These are phyloP conservation scores for Drosophila neocordata DNA, from an alignment of 1,140 invertebrate species.

Conservation along the genomic window DNA sequence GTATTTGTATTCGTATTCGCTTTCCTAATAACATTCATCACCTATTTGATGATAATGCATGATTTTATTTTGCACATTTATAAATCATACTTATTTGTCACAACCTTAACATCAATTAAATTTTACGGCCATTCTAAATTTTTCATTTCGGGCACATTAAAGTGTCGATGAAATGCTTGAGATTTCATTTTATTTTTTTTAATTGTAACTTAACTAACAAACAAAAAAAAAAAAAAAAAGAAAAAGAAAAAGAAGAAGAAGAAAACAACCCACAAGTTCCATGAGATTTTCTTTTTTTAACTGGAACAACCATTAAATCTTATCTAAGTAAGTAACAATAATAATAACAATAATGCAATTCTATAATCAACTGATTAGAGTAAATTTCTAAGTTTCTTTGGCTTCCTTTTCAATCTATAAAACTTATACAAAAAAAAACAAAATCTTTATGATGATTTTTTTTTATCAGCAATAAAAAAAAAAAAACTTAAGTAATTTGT, in stretches of 20 bases:
- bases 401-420: neutral
- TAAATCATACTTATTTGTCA: slow-evolving; percentile 14
- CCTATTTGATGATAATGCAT: slow-evolving; percentile 22
- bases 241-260: no score
- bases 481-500: neutral
- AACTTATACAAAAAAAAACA: no score
- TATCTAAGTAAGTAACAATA: slow-evolving; percentile 22
- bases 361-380: slow-evolving; percentile 9
- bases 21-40: no score
- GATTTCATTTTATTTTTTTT: slow-evolving; percentile 25
- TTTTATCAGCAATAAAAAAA: no score
- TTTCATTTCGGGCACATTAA: slow-evolving; percentile 31
- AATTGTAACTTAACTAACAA: neutral
- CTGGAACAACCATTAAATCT: slow-evolving; percentile 18
- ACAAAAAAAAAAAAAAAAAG: no score
- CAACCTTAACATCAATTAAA: slow-evolving; percentile 52
- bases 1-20: no score
- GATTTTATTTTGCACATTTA: slow-evolving; percentile 39
- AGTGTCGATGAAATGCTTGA: no score
- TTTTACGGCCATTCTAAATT: slow-evolving; percentile 56
- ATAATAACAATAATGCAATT: neutral
- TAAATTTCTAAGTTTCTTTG: neutral
- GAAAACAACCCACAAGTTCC: no score
- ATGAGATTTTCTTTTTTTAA: no score
- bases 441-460: no score